Percentiles rank a stretch among this genome's conserved stretches.
Evolutionary conservation across 2,797 vertebrate genomes (phyloP).

Genomic region (Sebastes taczanowskii): DNA sequence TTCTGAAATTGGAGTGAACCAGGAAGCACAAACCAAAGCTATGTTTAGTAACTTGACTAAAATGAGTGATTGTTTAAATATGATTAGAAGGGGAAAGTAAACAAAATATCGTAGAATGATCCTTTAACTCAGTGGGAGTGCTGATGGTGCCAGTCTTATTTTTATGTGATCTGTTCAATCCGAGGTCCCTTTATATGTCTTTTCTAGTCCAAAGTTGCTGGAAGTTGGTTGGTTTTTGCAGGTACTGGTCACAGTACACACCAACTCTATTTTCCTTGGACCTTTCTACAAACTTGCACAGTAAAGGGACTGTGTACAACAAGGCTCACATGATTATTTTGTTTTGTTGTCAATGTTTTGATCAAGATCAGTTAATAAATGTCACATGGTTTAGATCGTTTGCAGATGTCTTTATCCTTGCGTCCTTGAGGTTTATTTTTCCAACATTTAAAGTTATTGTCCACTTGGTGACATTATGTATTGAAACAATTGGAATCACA

Average conservation of each 20-base stretch:
- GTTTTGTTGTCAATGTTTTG: slow-evolving; percentile 45
- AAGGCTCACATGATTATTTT: slow-evolving; percentile 17
- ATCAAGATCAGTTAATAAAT: slow-evolving; percentile 62
- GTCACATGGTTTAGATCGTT: slow-evolving; percentile 28
- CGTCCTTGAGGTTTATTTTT: neutral
- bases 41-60: neutral
- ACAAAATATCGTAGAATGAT: slow-evolving; percentile 4
- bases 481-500: neutral
- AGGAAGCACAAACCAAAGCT: slow-evolving; percentile 1
- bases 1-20: neutral
- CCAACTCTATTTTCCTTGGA: neutral
- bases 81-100: neutral
- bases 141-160: slow-evolving; percentile 21
- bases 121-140: slow-evolving; percentile 19
- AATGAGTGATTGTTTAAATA: neutral
- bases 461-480: neutral
- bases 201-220: neutral
- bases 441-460: neutral
- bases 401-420: neutral
- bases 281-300: neutral
- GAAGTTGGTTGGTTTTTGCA: neutral
- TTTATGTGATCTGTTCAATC: slow-evolving; percentile 12
- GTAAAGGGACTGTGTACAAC: slow-evolving; percentile 4
- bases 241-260: neutral
- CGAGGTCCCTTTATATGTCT: neutral